A percentile compares a stretch with the other conserved stretches of the same genome.
phyloP scores from a whole-genome alignment of 2,888 invertebrate species.

The Yponomeuta plumbellus region DNA sequence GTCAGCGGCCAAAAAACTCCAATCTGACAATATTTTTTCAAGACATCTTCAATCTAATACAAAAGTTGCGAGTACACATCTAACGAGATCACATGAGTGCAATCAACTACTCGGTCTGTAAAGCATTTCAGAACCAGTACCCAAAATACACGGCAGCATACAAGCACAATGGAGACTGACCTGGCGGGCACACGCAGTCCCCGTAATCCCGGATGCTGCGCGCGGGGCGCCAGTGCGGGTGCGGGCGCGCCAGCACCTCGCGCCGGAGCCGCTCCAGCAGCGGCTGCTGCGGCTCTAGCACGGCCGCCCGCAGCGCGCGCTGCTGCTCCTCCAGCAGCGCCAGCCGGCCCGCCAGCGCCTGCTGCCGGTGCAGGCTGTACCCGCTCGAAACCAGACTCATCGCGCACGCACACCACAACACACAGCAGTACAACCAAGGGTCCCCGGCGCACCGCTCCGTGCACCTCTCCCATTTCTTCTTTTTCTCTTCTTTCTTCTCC shows the following conservation, averaged over 20 bases:
- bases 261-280: constrained; percentile 73
- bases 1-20: too few relatives aligned
- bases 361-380: constrained; percentile 77
- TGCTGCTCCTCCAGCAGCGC: constrained; percentile 75
- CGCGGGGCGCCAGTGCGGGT: constrained; percentile 47
- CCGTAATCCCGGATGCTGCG: constrained; percentile 76
- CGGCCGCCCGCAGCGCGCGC: constrained; percentile 67
- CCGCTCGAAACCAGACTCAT: constrained; percentile 79
- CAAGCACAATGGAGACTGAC: constrained; percentile 33
- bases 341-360: constrained; percentile 70
- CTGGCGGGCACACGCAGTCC: constrained; percentile 85
- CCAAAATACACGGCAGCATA: too few relatives aligned
- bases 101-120: too few relatives aligned
- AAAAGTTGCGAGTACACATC: too few relatives aligned
- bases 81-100: too few relatives aligned
- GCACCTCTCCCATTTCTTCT: constrained; percentile 53
- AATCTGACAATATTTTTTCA: too few relatives aligned
- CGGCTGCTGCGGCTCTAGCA: constrained; percentile 70
- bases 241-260: constrained; percentile 64
- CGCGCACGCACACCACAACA: constrained; percentile 80
- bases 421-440: constrained; percentile 65
- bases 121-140: too few relatives aligned
- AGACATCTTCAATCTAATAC: too few relatives aligned
- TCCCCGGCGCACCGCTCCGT: constrained; percentile 56
- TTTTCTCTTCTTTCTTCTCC: constrained; percentile 30